A percentile compares a stretch with the other conserved stretches of the same genome.
Evolutionary conservation across 2,888 invertebrate genomes (phyloP).

Genomic region (Pseudococcus longispinus): DNA sequence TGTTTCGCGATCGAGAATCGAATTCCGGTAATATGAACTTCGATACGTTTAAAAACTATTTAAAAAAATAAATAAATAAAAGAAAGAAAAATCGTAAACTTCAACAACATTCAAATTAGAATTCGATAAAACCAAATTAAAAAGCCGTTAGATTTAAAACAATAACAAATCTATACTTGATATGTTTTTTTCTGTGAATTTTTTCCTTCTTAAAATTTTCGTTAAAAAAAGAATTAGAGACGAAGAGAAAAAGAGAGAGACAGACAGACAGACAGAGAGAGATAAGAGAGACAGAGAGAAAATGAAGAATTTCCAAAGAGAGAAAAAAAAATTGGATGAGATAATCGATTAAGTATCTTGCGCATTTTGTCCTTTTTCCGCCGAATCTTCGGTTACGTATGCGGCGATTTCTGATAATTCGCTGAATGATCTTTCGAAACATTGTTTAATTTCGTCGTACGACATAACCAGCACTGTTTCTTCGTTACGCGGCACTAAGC

Average conservation of each 20-base stretch:
- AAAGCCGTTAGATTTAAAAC: conserved; percentile 5
- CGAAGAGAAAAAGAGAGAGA: background rate
- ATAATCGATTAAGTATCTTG: conserved; percentile 42
- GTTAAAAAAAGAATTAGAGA: background rate
- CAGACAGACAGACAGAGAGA: background rate
- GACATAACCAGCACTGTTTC: conserved; percentile 95
- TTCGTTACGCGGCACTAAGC: conserved; percentile 94
- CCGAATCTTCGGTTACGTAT: conserved; percentile 48
- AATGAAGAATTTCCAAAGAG: background rate
- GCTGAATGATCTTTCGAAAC: conserved; percentile 89
- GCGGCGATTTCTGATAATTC: conserved; percentile 70
- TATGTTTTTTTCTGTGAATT: conserved; percentile 33
- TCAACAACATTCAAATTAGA: conserved; percentile 20
- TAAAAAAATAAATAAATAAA: background rate
- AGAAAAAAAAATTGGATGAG: background rate
- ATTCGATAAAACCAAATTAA: conserved; percentile 1
- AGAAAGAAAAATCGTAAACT: background rate
- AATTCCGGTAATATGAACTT: background rate
- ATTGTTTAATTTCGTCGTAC: conserved; percentile 93
- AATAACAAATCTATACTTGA: conserved; percentile 11
- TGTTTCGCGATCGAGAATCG: background rate
- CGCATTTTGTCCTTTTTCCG: conserved; percentile 45
- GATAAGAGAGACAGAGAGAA: background rate
- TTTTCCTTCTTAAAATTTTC: background rate
- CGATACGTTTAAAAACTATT: background rate